These are phyloP conservation scores for Helicoverpa assulta DNA, from an alignment of 2,888 invertebrate species.

Conservation along the genomic window DNA sequence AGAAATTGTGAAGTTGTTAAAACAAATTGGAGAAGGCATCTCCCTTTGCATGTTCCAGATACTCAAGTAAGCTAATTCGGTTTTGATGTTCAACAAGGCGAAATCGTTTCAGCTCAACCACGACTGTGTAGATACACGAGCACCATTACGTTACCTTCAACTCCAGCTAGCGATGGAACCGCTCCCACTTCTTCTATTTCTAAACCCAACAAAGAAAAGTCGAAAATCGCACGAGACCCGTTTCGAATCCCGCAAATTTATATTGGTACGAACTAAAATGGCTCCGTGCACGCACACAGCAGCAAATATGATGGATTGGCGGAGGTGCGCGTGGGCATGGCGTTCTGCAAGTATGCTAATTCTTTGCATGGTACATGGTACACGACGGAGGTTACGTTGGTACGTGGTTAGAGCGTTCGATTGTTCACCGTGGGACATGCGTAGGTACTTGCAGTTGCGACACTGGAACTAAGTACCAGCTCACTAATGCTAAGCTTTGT, in stretches of 20 bases:
- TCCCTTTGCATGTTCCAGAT: constrained; percentile 34
- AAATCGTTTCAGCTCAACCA: constrained; percentile 46
- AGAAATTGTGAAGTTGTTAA: constrained; percentile 5
- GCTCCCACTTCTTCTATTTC: constrained; percentile 20
- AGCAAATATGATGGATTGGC: constrained; percentile 86
- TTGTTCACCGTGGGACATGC: constrained; percentile 79
- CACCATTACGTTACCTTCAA: constrained; percentile 55
- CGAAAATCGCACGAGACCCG: constrained; percentile 52
- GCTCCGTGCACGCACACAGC: constrained; percentile 75
- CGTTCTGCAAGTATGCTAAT: constrained; percentile 88
- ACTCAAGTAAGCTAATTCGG: constrained; percentile 39
- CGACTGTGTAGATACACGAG: constrained; percentile 43
- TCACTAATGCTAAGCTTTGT: constrained; percentile 17
- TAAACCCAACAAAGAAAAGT: constrained; percentile 58
- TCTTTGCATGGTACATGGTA: constrained; percentile 75
- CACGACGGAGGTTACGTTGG: constrained; percentile 74
- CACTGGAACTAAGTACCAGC: constrained; percentile 47
- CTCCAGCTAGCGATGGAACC: constrained; percentile 1
- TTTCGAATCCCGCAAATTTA: constrained; percentile 60
- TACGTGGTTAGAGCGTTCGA: constrained; percentile 78
- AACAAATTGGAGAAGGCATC: constrained; percentile 8
- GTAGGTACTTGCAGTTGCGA: constrained; percentile 66
- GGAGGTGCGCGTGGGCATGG: constrained; percentile 82
- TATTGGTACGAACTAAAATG: constrained; percentile 70
- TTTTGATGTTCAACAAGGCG: constrained; percentile 45